Percentiles rank a stretch among this genome's conserved stretches.
Conservation (phyloP, 2,888 invertebrate species). For the Drosophila monieri region DNA sequence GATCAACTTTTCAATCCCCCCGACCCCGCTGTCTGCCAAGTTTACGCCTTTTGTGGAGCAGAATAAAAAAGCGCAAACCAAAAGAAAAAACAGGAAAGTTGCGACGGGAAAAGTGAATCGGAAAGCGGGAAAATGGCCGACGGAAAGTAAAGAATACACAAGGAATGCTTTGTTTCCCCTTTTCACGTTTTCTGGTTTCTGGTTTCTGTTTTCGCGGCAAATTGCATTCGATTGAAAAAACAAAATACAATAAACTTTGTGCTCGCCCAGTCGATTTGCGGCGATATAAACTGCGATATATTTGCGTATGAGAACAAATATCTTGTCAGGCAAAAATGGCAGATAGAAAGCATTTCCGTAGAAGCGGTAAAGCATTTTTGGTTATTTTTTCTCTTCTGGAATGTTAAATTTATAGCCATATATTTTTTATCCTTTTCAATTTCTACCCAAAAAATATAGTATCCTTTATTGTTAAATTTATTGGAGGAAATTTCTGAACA, state of each 20-base stretch:
- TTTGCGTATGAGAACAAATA: constrained; percentile 11
- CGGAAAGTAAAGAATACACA: constrained; percentile 34
- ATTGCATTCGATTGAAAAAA: constrained; percentile 44
- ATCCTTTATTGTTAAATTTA: too few species aligned
- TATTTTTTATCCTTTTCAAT: background rate
- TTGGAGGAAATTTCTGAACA: too few species aligned
- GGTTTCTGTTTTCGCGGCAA: constrained; percentile 26
- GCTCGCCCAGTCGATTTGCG: constrained; percentile 41
- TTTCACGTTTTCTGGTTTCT: constrained; percentile 15
- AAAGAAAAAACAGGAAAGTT: constrained; percentile 40
- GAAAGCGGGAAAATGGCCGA: constrained; percentile 47
- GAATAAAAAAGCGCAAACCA: constrained; percentile 23
- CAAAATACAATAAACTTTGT: constrained; percentile 18
- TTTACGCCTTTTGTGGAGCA: constrained; percentile 36
- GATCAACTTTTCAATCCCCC: constrained; percentile 11
- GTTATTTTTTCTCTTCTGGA: background rate
- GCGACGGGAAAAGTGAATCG: constrained; percentile 40
- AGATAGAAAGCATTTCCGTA: constrained; percentile 5
- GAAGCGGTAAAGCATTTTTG: constrained; percentile 1
- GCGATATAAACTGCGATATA: constrained; percentile 3
- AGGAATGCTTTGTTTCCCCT: constrained; percentile 18
- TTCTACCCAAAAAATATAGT: too few species aligned
- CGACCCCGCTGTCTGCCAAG: constrained; percentile 31
- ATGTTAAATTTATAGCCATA: background rate
- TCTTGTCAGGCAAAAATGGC: constrained; percentile 8